Evolutionary conservation across 2,113 vertebrate species (phyloP).

Genomic region (Nibea albiflora): DNA sequence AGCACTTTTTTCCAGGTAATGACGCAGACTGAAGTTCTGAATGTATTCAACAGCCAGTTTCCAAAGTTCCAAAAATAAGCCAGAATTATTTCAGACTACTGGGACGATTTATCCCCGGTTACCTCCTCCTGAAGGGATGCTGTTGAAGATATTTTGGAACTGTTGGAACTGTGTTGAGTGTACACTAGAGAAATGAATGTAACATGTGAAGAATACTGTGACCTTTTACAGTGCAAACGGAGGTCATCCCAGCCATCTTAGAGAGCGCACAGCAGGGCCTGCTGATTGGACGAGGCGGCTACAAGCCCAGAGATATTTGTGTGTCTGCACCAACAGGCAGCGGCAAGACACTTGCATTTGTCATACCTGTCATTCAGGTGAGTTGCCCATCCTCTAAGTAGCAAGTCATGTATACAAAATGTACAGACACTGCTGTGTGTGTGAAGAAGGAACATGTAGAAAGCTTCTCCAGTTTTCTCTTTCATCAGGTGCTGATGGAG

Average conservation of each 20-base stretch:
- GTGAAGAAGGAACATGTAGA: not conserved
- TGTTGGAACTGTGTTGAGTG: not conserved
- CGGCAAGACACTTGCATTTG: slow-evolving; percentile 94
- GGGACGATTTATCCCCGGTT: too few species aligned
- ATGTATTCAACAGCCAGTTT: not conserved
- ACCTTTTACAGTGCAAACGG: slow-evolving; percentile 88
- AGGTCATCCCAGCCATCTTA: slow-evolving; percentile 93
- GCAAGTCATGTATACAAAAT: not conserved
- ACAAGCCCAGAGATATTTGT: slow-evolving; percentile 91
- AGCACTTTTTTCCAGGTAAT: slow-evolving; percentile 92
- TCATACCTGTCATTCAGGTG: slow-evolving; percentile 94
- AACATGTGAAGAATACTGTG: not conserved
- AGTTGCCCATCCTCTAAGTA: not conserved
- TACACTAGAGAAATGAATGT: not conserved
- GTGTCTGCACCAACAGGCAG: slow-evolving; percentile 97
- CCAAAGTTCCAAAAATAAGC: not conserved
- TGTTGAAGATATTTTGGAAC: not conserved
- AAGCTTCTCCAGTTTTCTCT: not conserved
- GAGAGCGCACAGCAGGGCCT: slow-evolving; percentile 83
- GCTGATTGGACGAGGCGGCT: slow-evolving; percentile 88
- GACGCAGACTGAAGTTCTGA: not conserved
- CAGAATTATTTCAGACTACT: too few species aligned
- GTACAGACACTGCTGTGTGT: not conserved
- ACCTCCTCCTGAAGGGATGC: not conserved
- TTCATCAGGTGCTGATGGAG: slow-evolving; percentile 85